Evolutionary conservation across 2,113 vertebrate genomes (phyloP), one percentile per base, ranked within the genome.

Genomic region (Pluvialis apricaria): DNA sequence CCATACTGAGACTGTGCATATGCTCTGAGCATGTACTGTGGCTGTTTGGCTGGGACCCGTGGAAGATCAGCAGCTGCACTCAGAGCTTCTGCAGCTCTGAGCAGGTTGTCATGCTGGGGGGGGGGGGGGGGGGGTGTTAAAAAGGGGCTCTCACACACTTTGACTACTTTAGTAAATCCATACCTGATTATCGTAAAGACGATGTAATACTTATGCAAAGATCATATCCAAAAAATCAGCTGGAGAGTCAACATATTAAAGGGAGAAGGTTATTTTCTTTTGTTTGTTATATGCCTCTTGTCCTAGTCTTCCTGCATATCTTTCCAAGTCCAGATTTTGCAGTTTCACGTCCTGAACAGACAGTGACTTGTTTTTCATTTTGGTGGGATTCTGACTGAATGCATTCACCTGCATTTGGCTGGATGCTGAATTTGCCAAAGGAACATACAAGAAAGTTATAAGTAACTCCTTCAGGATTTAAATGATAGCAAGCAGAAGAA

Each of bases 1-100:
- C 28, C 31, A 3, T 28, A 24, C 0, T 1, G 55, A 47, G 62
- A 62, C 6, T 7, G 17, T 4, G 4, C 13, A 2, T 1, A 0
- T 8, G 24, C 24, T 40, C 72, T 18, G 65, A 42, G 32, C 16
- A 4, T 5, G 10, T 28, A 10, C 21, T 58, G 28, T 15, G 34
- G 34, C 12, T 47, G 8, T 40, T 82, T 79, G 79, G 5, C 44
- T 55, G 60, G 21, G 29, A 42, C 26, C 6, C 57, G 28, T 0
- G 1, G 34, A 38, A 15, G 32, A 22, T 54, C 66, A 66, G 34
- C 66, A 21, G 18, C 65, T 71, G 11, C 44, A 52, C 4, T 15
- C 32, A 45, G 54, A 42, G 40, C 31, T 70, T 15, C 42, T 4
- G 2, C 36, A 57, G 21, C 44, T 58, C 57, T 31, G 17, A 62